A percentile compares a stretch with the other conserved stretches of the same genome.
Evolutionary conservation across 2,797 vertebrate species (phyloP).

Genomic region (Megalops cyprinoides): DNA sequence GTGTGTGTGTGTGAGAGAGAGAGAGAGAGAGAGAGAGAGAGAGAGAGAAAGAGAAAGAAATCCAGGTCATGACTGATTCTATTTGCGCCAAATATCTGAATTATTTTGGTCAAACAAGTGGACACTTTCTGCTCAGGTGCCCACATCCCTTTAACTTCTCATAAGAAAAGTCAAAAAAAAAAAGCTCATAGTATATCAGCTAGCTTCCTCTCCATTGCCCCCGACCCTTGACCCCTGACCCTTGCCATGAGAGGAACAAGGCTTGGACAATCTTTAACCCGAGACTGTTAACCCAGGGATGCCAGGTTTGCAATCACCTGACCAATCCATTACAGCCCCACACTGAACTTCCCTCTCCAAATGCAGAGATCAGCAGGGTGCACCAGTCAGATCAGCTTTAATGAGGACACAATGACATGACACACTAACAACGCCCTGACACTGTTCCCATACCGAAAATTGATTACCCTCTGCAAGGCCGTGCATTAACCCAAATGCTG

Average conservation of each 20-base stretch:
- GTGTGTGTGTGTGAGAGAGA: slow-evolving; percentile 35
- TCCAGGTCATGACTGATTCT: slow-evolving; percentile 13
- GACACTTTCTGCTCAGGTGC: slow-evolving; percentile 35
- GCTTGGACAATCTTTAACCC: slow-evolving; percentile 7
- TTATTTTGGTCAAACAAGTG: slow-evolving; percentile 34
- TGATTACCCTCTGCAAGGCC: not conserved
- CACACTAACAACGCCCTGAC: not conserved
- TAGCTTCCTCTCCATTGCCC: slow-evolving; percentile 13
- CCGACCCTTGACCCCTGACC: not conserved
- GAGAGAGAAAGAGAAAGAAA: not conserved
- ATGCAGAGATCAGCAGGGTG: too few species aligned
- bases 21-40: not conserved
- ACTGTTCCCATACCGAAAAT: not conserved
- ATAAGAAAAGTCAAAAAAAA: slow-evolving; percentile 26
- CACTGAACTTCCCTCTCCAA: not conserved
- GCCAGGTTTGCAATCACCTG: not conserved
- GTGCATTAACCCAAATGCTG: not conserved
- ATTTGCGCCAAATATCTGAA: slow-evolving; percentile 37
- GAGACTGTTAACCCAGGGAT: not conserved
- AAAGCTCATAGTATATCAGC: slow-evolving; percentile 24
- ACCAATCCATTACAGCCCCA: not conserved
- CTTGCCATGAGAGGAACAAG: not conserved
- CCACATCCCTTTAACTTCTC: slow-evolving; percentile 22
- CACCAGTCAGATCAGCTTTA: not conserved
- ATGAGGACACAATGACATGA: not conserved